phyloP scores from a whole-genome alignment of 2,888 invertebrate species.

The Isotomurus palustris region DNA sequence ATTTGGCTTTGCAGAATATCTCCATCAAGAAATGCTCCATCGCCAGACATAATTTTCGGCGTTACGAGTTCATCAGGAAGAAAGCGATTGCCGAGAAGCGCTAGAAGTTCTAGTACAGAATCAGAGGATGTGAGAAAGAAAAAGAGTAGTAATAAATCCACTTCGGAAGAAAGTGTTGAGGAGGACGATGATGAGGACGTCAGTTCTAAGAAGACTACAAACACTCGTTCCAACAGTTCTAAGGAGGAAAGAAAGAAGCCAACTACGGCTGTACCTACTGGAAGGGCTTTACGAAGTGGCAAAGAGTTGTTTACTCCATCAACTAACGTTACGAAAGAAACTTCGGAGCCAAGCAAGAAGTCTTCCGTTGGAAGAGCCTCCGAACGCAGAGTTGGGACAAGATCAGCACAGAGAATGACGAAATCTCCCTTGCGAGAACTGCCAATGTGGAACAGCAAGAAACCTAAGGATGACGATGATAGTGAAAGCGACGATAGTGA shows the following conservation, averaged over 20 bases:
- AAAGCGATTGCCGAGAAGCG: background rate
- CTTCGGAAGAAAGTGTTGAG: no score
- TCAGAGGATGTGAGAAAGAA: slow-evolving; percentile 4
- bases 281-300: slow-evolving; percentile 39
- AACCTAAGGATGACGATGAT: no score
- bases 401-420: slow-evolving; percentile 37
- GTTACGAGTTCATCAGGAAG: slow-evolving; percentile 16
- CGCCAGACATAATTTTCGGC: slow-evolving; percentile 45
- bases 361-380: background rate
- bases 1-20: slow-evolving; percentile 15
- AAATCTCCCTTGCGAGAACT: slow-evolving; percentile 44
- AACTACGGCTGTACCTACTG: slow-evolving; percentile 8
- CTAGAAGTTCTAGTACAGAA: background rate
- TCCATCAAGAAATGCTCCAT: slow-evolving; percentile 42
- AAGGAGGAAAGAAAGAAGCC: no score
- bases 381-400: slow-evolving; percentile 32
- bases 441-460: slow-evolving; percentile 42
- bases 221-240: no score
- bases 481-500: slow-evolving; percentile 19
- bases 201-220: no score
- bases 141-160: no score
- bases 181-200: no score
- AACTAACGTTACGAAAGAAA: slow-evolving; percentile 14
- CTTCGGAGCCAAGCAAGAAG: slow-evolving; percentile 17
- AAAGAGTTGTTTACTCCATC: slow-evolving; percentile 32